Evolutionary conservation across 1,140 invertebrate species (phyloP), one percentile per base, ranked within the genome.

Genomic region (Penaeus indicus): DNA sequence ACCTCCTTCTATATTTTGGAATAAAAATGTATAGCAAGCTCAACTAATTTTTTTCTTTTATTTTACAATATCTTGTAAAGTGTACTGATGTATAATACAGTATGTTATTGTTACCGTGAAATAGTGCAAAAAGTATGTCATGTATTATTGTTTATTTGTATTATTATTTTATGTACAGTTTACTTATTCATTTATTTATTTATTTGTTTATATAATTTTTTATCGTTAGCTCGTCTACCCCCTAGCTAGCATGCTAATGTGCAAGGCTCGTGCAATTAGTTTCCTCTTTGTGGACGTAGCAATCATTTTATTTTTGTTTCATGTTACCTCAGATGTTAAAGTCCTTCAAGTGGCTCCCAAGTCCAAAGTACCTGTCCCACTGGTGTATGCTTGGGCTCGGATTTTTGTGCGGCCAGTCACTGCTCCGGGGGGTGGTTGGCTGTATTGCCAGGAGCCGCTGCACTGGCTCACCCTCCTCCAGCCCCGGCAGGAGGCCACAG

Each of bases 401-500:
- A 94, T 96, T 86, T 95, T 93, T 91, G 92, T 95, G 5, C 94
- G 93, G 84, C 95, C 95, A 21, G 79, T 94, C 91, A 84, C 21
- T n/a, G 62, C 85, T 38, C 21, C 42, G 21, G 72, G 85, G 61
- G 88, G 85, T 5, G 64, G 85, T 25, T 90, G 88, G 90, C 86
- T 90, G 84, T 96, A 94, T 92, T 96, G 95, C 91, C 93, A 93
- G 84, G 93, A 95, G 88, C 93, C 94, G 3, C 94, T 96, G 27
- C 93, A 94, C 69, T 97, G 96, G 96, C 94, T 95, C 25, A 92
- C 94, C 84, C 94, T 96, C 11, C 94, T 93, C n/a, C 94, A 93
- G 89, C 93, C 94, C 13, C 93, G 94, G 2, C 95, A 96, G 90
- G 91, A 94, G 21, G 92, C 93, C 18, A 94, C 95, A 91, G 94